phyloP scores from a whole-genome alignment of 1,140 invertebrate genomes.

The Carposina sasakii region DNA sequence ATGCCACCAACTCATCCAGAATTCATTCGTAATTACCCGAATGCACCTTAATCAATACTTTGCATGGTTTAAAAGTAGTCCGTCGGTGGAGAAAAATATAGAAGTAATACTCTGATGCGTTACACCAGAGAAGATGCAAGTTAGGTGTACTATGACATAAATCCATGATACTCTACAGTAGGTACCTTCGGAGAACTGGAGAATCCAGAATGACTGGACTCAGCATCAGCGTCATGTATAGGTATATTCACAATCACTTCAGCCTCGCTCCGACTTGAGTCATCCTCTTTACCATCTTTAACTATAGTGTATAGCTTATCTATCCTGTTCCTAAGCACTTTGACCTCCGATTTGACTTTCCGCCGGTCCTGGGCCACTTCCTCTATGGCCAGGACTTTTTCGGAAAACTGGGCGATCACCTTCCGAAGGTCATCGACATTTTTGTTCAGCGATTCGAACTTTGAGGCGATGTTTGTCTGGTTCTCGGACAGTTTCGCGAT shows the following conservation, averaged over 20 bases:
- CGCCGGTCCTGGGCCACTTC: conserved; percentile 32
- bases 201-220: conserved; percentile 54
- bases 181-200: conserved; percentile 57
- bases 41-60: too few species aligned
- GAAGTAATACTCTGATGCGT: too few species aligned
- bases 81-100: too few species aligned
- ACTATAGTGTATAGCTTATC: conserved; percentile 49
- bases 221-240: conserved; percentile 38
- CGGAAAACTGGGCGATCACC: conserved; percentile 33
- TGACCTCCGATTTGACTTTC: conserved; percentile 41
- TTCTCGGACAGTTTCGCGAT: conserved; percentile 43
- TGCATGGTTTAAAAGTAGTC: too few species aligned
- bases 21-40: too few species aligned
- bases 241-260: too few species aligned
- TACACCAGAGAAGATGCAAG: too few species aligned
- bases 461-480: conserved; percentile 38
- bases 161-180: too few species aligned
- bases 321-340: conserved; percentile 39
- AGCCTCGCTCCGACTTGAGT: conserved; percentile 34
- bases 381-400: conserved; percentile 38
- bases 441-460: conserved; percentile 44
- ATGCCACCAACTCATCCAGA: too few species aligned
- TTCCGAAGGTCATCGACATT: conserved; percentile 46
- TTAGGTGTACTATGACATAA: too few species aligned
- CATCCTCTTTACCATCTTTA: conserved; percentile 53